Conservation (phyloP, 92 coral and sea anemone genomes). For the Ricordea florida region DNA sequence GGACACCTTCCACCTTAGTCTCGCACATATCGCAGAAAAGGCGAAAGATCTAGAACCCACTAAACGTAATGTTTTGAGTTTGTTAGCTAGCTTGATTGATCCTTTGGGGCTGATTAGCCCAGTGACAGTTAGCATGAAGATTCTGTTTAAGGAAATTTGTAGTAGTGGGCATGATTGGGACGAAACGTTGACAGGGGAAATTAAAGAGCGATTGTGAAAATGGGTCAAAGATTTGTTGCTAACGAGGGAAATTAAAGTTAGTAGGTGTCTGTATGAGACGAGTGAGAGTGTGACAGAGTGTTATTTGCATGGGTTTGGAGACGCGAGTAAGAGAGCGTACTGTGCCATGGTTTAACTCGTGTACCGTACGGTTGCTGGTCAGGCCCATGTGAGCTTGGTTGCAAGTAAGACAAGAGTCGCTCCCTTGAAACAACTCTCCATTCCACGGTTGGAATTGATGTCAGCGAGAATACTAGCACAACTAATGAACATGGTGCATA, state of each 20-base stretch:
- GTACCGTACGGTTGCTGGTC: background rate
- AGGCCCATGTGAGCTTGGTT: background rate
- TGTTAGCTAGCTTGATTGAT: conserved; percentile 35
- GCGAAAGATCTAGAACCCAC: conserved; percentile 21
- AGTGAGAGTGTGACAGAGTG: conserved; percentile 22
- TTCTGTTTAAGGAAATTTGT: conserved; percentile 28
- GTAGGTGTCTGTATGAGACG: conserved; percentile 42
- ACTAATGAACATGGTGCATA: background rate
- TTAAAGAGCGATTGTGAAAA: background rate
- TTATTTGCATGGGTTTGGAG: no score
- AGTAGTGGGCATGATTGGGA: conserved; percentile 38
- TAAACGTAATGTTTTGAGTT: conserved; percentile 46
- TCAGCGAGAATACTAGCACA: no score
- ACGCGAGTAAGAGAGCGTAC: conserved; percentile 9
- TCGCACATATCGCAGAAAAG: conserved; percentile 22
- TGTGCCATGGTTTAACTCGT: conserved; percentile 22
- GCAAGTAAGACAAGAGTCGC: conserved; percentile 19
- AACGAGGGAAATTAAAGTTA: conserved; percentile 2
- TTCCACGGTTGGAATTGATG: no score
- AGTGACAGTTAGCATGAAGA: background rate
- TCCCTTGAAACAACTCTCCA: conserved; percentile 6
- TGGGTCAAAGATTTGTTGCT: conserved; percentile 32
- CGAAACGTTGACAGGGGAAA: conserved; percentile 14
- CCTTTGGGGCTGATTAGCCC: conserved; percentile 36
- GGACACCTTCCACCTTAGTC: conserved; percentile 45